These are phyloP conservation scores for Erebia ligea DNA, from an alignment of 2,888 invertebrate species.

Conservation along the genomic window DNA sequence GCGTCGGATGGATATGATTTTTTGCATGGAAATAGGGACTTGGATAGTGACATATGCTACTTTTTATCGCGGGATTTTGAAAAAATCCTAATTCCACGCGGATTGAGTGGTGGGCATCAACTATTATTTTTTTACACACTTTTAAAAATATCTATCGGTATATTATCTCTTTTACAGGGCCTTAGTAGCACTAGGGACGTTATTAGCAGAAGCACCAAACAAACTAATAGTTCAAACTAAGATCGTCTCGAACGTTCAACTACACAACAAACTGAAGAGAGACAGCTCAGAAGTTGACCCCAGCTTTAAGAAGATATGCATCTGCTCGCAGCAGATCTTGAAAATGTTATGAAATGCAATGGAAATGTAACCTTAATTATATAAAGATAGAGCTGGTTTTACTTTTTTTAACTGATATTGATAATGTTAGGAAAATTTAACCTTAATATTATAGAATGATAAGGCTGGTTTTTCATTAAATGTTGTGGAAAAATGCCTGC, in stretches of 20 bases:
- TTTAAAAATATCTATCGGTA: background rate
- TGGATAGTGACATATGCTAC: too few relatives aligned
- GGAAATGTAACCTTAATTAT: slow-evolving; percentile 8
- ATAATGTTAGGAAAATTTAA: slow-evolving; percentile 57
- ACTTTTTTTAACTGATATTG: slow-evolving; percentile 62
- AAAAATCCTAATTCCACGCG: too few relatives aligned
- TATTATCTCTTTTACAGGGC: slow-evolving; percentile 69
- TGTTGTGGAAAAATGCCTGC: background rate
- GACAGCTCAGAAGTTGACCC: slow-evolving; percentile 61
- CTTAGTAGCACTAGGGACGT: slow-evolving; percentile 90
- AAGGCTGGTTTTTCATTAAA: slow-evolving; percentile 33
- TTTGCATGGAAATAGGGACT: too few relatives aligned
- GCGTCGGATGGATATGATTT: too few relatives aligned
- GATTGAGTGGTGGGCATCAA: too few relatives aligned
- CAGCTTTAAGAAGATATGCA: slow-evolving; percentile 62
- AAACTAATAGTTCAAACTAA: slow-evolving; percentile 68
- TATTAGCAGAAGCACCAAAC: slow-evolving; percentile 79
- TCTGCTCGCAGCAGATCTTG: slow-evolving; percentile 74
- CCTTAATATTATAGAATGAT: slow-evolving; percentile 13
- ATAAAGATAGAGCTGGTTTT: slow-evolving; percentile 33
- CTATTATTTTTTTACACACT: too few relatives aligned
- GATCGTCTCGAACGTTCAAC: slow-evolving; percentile 60
- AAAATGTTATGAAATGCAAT: slow-evolving; percentile 61
- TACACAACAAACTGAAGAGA: slow-evolving; percentile 68
- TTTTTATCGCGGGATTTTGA: too few relatives aligned